Base-by-base conservation (phyloP, 1,140 invertebrate species). In the Monomorium pharaonis region DNA sequence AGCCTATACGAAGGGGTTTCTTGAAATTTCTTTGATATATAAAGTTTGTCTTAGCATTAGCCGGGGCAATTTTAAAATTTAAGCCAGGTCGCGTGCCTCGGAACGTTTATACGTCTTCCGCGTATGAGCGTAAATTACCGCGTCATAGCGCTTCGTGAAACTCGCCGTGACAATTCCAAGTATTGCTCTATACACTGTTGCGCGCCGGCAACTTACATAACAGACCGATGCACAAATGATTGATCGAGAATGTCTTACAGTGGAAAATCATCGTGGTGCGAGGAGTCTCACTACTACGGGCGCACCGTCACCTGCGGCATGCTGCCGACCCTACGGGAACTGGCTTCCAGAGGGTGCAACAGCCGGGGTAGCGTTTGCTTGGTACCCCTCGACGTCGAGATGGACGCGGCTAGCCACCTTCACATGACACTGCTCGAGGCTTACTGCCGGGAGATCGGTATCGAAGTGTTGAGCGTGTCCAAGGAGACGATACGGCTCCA, bases 381-480 rank as follows among this genome's bases (percentile, higher is more conserved):
- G 14, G 92, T 95, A 56, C 93, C 93, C 6, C 49, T 86, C 56
- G 91, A 94, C 37, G 78, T 85, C 9, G 89, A 92, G 42, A 92
- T 91, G 89, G 93, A 94, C 74, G 90, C 92, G 0, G 94, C 93
- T 44, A 94, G 92, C 80, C 93, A 94, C 70, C 91, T 94, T 12
- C 92, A 94, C 70, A 93, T 94, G 89, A 94, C 93, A 16, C 76
- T 92, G 7, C 75, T 92, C 30, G 92, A 93, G 78, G 92, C 93
- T 18, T 93, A 93, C 60, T 94, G 93, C 70, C 91, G 93, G n/a
- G 92, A 95, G 80, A 93, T 92, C 7, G 93, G 92, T 0, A 92
- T 94, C 76, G 85, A 90, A 81, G 93, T 94, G 69, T 74, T 93
- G 9, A 78, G 91, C 85, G 90, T 94, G 21, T 86, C 92, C 69